phyloP scores from a whole-genome alignment of 2,797 vertebrate genomes.

The Tapirus indicus region DNA sequence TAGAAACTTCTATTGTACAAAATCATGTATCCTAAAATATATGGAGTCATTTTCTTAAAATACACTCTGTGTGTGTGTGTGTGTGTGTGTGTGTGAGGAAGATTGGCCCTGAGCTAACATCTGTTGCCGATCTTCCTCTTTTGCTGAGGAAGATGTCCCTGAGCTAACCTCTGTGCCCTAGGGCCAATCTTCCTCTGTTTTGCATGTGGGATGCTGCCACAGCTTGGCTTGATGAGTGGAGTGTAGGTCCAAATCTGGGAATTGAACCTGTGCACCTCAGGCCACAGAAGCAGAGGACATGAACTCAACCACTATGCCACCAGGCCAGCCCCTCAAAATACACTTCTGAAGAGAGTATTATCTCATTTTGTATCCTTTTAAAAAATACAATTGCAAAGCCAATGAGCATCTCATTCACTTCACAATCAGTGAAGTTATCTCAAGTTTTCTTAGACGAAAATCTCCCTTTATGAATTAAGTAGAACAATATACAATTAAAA shows the following conservation, averaged over 20 bases:
- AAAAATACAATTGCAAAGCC: conserved; percentile 57
- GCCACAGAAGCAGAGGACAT: too few species aligned
- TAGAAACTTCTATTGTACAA: not conserved
- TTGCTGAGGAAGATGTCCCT: too few species aligned
- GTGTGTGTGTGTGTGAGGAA: too few species aligned
- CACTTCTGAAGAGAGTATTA: not conserved
- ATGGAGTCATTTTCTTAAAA: not conserved
- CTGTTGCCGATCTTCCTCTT: too few species aligned
- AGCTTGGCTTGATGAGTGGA: too few species aligned
- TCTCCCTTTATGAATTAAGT: conserved; percentile 40
- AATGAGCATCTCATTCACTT: conserved; percentile 31
- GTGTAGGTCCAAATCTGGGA: too few species aligned
- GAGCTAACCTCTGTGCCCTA: too few species aligned
- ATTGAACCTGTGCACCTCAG: too few species aligned
- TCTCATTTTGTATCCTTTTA: not conserved
- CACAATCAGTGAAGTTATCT: not conserved
- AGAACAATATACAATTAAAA: conserved; percentile 52
- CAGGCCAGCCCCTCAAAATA: not conserved
- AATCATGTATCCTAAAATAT: not conserved
- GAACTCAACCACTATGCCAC: too few species aligned
- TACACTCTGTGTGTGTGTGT: not conserved
- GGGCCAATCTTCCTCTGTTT: too few species aligned
- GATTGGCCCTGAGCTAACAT: too few species aligned
- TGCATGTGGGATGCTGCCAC: too few species aligned
- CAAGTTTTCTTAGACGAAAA: conserved; percentile 49